Conservation (phyloP, 1,140 invertebrate species). For the Pemphigus obesinymphae region DNA sequence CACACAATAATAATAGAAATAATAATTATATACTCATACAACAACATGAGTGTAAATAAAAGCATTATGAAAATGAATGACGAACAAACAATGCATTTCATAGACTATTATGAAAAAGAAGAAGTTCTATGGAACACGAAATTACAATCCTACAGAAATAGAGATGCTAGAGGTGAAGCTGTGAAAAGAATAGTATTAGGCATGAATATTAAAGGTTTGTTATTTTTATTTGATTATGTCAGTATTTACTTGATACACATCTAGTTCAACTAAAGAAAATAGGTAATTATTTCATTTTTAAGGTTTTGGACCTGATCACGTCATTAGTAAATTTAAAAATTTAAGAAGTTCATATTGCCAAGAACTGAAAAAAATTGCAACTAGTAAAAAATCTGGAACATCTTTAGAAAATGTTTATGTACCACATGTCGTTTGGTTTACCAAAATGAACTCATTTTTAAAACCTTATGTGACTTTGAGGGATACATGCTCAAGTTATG, state of each 20-base stretch:
- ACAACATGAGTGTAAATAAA: slow-evolving; percentile 19
- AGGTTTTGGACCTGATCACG: slow-evolving; percentile 39
- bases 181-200: slow-evolving; percentile 14
- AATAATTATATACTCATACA: not conserved
- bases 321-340: slow-evolving; percentile 40
- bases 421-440: slow-evolving; percentile 35
- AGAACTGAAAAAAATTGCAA: slow-evolving; percentile 38
- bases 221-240: slow-evolving; percentile 14
- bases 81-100: slow-evolving; percentile 4
- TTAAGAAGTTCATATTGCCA: slow-evolving; percentile 42
- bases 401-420: slow-evolving; percentile 15
- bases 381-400: slow-evolving; percentile 28
- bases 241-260: slow-evolving; percentile 3
- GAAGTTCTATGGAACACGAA: slow-evolving; percentile 23
- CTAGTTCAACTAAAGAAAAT: slow-evolving; percentile 10
- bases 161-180: slow-evolving; percentile 28
- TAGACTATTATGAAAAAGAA: slow-evolving; percentile 21
- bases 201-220: slow-evolving; percentile 24
- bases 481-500: slow-evolving; percentile 17
- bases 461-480: slow-evolving; percentile 5
- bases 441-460: slow-evolving; percentile 8
- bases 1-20: too few species aligned
- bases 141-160: slow-evolving; percentile 9
- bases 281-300: not conserved
- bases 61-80: slow-evolving; percentile 20